Evolutionary conservation across 2,797 vertebrate genomes (phyloP), one percentile per base, ranked within the genome.

Genomic region (Coregonus ussuriensis): DNA sequence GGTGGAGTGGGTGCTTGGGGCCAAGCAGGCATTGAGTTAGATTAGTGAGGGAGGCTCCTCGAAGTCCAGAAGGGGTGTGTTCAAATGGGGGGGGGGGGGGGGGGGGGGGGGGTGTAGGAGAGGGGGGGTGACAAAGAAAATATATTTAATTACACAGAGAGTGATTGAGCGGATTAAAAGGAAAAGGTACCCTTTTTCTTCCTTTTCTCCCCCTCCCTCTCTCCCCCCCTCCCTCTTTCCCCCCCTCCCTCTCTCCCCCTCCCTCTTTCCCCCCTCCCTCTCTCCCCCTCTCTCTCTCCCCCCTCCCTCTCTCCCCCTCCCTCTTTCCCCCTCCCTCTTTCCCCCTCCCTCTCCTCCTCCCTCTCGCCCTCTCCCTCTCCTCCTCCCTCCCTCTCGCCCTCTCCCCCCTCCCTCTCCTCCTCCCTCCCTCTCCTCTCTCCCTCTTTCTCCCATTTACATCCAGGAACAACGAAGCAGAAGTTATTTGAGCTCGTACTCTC

Each of bases 401-500:
- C 33, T 37, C 33, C 18, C 67, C 59, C 37, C 62, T 37, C 11
- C 18, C 35, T 33, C 18, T 52, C 29, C 31, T 3, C 31, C 31
- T 16, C 13, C 13, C 9, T 21, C 25, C 3, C 1, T 4, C 47
- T 11, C 62, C 75, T 41, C 16, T 74, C 73, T 77, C 69, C 56
- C 15, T 25, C 35, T 67, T 4, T 53, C 0, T 15, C 78, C 79
- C 79, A 84, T 88, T 86, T 77, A 81, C 82, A 88, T 85, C 77
- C 77, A 56, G 13, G 80, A 88, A 83, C 82, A 91, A 88, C 67
- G 59, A 83, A 85, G 84, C 85, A 83, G 63, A 29, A 82, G 84
- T 90, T 91, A 89, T 91, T 92, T 86, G 77, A 86, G 85, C 87
- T 18, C 7, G 1, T 74, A 79, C 81, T 86, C 87, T 82, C 74